Conservation (phyloP, 2,888 invertebrate species). For the Strigamia transsilvanica region DNA sequence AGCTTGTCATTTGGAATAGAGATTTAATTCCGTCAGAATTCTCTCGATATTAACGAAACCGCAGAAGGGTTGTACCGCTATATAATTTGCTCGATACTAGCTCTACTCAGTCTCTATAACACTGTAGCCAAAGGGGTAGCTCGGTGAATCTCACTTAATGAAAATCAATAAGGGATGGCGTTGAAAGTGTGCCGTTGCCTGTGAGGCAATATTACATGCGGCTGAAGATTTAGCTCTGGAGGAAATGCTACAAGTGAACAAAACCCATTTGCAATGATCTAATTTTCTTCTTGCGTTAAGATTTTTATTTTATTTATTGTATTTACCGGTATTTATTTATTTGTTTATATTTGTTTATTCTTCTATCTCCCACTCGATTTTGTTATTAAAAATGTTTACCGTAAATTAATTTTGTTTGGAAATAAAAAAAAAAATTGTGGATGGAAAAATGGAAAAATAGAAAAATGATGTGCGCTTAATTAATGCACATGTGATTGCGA, state of each 20-base stretch:
- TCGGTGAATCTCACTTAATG: constrained; percentile 35
- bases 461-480: constrained; percentile 26
- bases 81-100: constrained; percentile 24
- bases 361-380: not conserved
- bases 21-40: constrained; percentile 22
- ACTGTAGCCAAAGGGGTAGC: constrained; percentile 27
- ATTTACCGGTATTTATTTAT: not conserved
- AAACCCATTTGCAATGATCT: constrained; percentile 25
- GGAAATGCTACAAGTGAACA: constrained; percentile 16
- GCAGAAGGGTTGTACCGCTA: constrained; percentile 27
- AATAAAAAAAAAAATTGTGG: not conserved
- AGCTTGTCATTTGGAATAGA: constrained; percentile 10
- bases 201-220: constrained; percentile 9
- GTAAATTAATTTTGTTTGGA: not conserved
- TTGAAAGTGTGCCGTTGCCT: constrained; percentile 31
- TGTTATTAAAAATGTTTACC: not conserved
- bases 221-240: constrained; percentile 7
- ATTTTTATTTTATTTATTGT: not conserved
- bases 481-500: constrained; percentile 32
- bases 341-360: too few relatives aligned
- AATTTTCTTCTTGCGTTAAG: not conserved
- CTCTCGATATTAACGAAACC: constrained; percentile 38
- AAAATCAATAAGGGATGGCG: constrained; percentile 38
- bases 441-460: not conserved
- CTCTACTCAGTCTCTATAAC: constrained; percentile 10